A percentile compares a stretch with the other conserved stretches of the same genome.
Evolutionary conservation across 2,113 vertebrate genomes (phyloP).

Genomic region (Mixornis gularis): DNA sequence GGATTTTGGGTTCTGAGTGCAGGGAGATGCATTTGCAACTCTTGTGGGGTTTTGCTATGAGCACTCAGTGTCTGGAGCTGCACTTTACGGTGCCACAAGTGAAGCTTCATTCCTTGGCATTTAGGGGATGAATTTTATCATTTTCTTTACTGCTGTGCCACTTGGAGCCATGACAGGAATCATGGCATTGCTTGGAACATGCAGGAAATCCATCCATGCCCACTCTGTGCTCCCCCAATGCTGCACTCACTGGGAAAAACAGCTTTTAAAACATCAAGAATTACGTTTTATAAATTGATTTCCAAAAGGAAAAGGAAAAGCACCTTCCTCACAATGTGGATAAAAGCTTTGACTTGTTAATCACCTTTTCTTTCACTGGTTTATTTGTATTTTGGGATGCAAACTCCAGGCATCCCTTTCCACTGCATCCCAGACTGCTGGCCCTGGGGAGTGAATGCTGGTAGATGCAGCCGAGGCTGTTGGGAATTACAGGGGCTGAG

Average conservation of each 20-base stretch:
- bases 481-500: background rate
- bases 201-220: background rate
- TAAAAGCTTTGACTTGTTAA: background rate
- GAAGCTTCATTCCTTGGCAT: rapidly evolving
- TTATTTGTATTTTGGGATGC: background rate
- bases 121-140: rapidly evolving
- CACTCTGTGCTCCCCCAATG: rapidly evolving
- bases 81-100: background rate
- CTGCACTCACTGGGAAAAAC: background rate
- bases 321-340: rapidly evolving
- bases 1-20: background rate
- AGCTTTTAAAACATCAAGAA: background rate
- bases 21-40: rapidly evolving
- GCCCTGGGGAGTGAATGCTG: rapidly evolving
- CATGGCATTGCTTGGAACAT: rapidly evolving
- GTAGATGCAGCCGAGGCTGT: background rate
- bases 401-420: background rate
- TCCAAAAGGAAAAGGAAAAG: background rate
- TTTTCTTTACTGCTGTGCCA: background rate
- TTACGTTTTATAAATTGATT: background rate
- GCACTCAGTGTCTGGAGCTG: rapidly evolving
- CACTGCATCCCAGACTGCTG: rapidly evolving
- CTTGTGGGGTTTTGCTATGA: rapidly evolving
- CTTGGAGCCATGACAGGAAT: background rate
- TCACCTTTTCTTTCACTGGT: background rate